Percentiles rank a stretch among this genome's conserved stretches.
phyloP scores from a whole-genome alignment of 1,140 invertebrate species.

The Anastrepha ludens region DNA sequence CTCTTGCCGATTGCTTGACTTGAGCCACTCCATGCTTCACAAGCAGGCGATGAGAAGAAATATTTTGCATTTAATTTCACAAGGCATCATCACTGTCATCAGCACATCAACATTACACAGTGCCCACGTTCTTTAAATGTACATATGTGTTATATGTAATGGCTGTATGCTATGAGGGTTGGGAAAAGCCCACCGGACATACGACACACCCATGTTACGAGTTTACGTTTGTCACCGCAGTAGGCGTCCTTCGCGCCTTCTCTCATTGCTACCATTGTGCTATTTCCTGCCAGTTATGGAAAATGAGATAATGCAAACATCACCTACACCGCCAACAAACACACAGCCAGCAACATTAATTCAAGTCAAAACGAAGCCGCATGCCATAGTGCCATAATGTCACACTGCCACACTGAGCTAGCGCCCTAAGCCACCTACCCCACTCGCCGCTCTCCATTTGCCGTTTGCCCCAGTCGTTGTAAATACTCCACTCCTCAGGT shows the following conservation, averaged over 20 bases:
- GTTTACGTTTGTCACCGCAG: neutral
- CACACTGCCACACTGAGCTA: neutral
- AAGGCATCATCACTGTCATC: constrained; percentile 27
- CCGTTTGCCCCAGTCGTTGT: neutral
- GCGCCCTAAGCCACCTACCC: neutral
- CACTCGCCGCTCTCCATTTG: neutral
- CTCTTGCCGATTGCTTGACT: neutral
- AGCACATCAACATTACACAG: neutral
- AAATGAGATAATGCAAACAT: constrained; percentile 48
- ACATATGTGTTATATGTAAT: neutral
- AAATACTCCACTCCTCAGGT: neutral
- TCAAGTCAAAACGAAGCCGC: constrained; percentile 20
- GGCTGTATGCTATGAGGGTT: neutral
- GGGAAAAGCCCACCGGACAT: constrained; percentile 36
- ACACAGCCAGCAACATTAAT: neutral
- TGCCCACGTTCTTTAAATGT: neutral
- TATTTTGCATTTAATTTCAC: constrained; percentile 24
- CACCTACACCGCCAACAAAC: neutral
- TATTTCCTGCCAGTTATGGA: neutral
- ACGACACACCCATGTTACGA: constrained; percentile 14
- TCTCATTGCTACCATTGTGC: neutral
- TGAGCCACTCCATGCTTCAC: neutral
- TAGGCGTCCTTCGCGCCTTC: constrained; percentile 15
- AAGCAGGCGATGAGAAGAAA: neutral
- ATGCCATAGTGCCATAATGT: neutral